Conservation (phyloP, 2,113 vertebrate genomes). For the Cheirogaleus medius region DNA sequence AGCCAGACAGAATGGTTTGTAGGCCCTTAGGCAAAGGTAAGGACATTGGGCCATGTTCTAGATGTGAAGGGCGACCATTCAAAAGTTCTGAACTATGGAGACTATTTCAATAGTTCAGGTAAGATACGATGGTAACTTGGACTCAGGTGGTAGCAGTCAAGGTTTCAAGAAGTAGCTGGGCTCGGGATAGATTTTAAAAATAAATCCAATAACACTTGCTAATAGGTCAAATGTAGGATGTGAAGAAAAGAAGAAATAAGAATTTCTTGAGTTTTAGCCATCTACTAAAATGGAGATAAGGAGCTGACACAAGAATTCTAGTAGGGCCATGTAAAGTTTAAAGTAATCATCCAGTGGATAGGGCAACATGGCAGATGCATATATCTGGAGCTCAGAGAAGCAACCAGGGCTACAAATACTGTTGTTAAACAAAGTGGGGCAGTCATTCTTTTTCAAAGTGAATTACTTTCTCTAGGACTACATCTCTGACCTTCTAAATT, state of each 20-base stretch:
- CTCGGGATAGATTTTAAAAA: neutral
- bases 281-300: neutral
- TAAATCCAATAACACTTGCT: neutral
- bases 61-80: neutral
- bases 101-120: neutral
- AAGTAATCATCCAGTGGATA: neutral
- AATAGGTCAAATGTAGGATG: neutral
- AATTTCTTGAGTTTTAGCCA: neutral
- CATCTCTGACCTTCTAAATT: neutral
- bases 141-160: neutral
- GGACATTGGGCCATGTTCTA: neutral
- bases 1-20: neutral
- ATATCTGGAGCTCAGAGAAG: neutral
- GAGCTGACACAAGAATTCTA: neutral
- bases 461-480: constrained; percentile 2
- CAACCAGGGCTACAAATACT: neutral
- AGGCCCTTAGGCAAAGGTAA: neutral
- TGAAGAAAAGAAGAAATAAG: neutral
- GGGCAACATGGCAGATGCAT: neutral
- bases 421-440: neutral
- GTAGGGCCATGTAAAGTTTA: neutral
- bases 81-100: neutral
- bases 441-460: neutral
- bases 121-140: neutral
- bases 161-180: neutral